Evolutionary conservation across 2,888 invertebrate species (phyloP).

Genomic region (Petrolisthes manimaculis): DNA sequence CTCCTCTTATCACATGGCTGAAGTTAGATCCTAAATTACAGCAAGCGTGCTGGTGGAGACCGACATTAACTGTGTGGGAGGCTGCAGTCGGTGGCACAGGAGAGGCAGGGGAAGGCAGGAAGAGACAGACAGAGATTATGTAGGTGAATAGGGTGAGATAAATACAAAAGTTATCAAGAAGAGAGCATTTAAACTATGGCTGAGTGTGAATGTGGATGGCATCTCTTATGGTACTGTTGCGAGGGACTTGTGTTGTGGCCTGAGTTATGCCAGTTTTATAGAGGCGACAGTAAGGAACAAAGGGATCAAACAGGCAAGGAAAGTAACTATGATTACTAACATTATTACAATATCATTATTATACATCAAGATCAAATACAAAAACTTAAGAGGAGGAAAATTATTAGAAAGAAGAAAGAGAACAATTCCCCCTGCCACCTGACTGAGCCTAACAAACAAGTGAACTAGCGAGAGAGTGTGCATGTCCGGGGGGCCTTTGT

Average conservation of each 20-base stretch:
- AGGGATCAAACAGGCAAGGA: conserved; percentile 17
- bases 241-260: conserved; percentile 53
- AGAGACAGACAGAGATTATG: not conserved
- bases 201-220: conserved; percentile 56
- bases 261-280: conserved; percentile 41
- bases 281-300: conserved; percentile 26
- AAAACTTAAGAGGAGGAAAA: conserved; percentile 7
- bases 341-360: conserved; percentile 10
- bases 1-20: conserved; percentile 64
- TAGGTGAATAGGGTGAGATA: not conserved
- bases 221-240: conserved; percentile 56
- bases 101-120: conserved; percentile 41
- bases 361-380: not conserved
- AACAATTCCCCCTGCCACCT: conserved; percentile 58
- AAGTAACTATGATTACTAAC: conserved; percentile 34
- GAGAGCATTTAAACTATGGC: conserved; percentile 50
- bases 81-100: conserved; percentile 63
- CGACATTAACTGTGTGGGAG: conserved; percentile 63
- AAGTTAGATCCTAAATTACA: conserved; percentile 64
- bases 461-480: conserved; percentile 65
- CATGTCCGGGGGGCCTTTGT: conserved; percentile 64
- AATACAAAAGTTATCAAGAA: not conserved
- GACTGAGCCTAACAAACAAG: conserved; percentile 64
- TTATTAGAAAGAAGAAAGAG: not conserved
- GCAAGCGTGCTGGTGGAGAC: conserved; percentile 65